Conservation (phyloP, 1,140 invertebrate species). For the Bombus ignitus region DNA sequence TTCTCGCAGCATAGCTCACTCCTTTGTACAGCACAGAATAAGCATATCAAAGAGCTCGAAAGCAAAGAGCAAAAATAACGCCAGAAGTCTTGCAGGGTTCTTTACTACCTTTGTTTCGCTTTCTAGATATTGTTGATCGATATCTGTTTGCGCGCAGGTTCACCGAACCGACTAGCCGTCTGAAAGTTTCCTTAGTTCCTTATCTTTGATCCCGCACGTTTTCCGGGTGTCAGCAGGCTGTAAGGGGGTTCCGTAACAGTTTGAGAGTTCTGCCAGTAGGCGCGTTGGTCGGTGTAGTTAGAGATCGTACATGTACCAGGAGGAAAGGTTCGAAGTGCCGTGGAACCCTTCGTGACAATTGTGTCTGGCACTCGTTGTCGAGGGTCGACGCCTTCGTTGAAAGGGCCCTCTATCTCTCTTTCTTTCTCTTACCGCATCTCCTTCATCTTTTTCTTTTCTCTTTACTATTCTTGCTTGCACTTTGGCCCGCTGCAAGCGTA, state of each 20-base stretch:
- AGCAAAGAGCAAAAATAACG: not conserved
- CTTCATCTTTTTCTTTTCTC: constrained; percentile 43
- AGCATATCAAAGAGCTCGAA: constrained; percentile 8
- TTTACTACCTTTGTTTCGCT: constrained; percentile 2
- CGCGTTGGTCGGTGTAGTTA: constrained; percentile 21
- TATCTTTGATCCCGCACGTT: constrained; percentile 57
- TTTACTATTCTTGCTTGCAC: constrained; percentile 43
- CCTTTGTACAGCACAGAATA: not conserved
- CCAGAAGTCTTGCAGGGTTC: not conserved
- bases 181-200: constrained; percentile 39
- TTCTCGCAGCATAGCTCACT: not conserved
- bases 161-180: constrained; percentile 20
- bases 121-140: constrained; percentile 32
- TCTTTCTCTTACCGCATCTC: constrained; percentile 48
- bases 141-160: constrained; percentile 30
- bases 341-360: constrained; percentile 75
- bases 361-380: constrained; percentile 76
- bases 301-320: constrained; percentile 47
- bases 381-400: constrained; percentile 78
- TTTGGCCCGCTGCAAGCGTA: constrained; percentile 90
- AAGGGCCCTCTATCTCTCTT: constrained; percentile 67
- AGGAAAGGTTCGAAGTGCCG: constrained; percentile 65
- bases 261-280: constrained; percentile 27
- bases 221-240: constrained; percentile 40
- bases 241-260: constrained; percentile 18